Base-by-base conservation (phyloP, 2,888 invertebrate species). In the Heliconius ethilla region DNA sequence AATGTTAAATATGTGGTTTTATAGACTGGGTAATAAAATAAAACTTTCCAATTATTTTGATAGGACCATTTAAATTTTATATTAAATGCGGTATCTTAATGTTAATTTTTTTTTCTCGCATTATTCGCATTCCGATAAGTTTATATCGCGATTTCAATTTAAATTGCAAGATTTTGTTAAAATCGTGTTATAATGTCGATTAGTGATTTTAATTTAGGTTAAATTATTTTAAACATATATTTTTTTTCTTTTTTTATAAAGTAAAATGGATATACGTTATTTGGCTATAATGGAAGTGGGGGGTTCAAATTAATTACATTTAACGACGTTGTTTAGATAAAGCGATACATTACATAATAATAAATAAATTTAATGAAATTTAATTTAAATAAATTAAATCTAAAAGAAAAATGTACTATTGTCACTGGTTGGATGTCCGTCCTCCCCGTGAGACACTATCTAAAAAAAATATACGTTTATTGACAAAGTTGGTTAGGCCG, bases 1-100 rank as follows among this genome's bases (percentile, higher is more conserved):
- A 37, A 67, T 67, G 67, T n/a, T 37, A 67, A 66, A 67, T 37
- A 67, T 67, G 67, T 13, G 67, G 67, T 67, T 37, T n/a, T 67
- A 37, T 67, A 67, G 37, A 40, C 67, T 37, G 67, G 37, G 13
- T n/a, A 37, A 67, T 67, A 67, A 67, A 40, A 67, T 67, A 67
- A 37, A 67, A 67, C 67, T 37, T 67, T 67, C 67, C 67, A 67
- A 67, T n/a, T 67, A 67, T 67, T 37, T 67, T 37, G 67, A 37
- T 67, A 37, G 67, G 22, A 37, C n/a, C 67, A 37, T 37, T 67
- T 67, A 67, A 37, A n/a, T 40, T n/a, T 67, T 37, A 40, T 37
- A 37, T 67, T 37, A 37, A 55, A 51, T 18, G 33, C 37, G 33
- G 33, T 67, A 67, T 37, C n/a, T 67, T 63, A 63, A 63, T 63